Evolutionary conservation across 2,888 invertebrate genomes (phyloP).

Genomic region (Euzetes globulus): DNA sequence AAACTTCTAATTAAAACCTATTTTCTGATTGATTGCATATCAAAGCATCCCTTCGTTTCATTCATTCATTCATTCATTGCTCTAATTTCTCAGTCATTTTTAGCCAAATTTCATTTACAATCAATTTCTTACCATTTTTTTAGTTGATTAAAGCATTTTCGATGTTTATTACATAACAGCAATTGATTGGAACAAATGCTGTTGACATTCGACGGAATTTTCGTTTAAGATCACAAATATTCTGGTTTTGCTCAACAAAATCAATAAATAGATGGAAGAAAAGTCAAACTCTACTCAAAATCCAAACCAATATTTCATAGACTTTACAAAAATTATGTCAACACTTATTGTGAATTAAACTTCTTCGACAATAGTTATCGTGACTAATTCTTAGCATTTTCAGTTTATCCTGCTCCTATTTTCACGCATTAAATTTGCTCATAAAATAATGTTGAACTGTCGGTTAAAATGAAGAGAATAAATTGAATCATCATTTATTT

Average conservation of each 20-base stretch:
- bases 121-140: conserved; percentile 8
- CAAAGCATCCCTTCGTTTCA: neutral
- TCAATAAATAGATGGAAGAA: conserved; percentile 17
- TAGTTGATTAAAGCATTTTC: neutral
- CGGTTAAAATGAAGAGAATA: too few species aligned
- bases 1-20: neutral
- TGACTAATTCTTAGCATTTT: too few species aligned
- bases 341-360: too few species aligned
- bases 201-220: conserved; percentile 12
- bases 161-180: neutral
- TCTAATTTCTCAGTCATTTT: neutral
- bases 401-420: too few species aligned
- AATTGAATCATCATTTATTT: too few species aligned
- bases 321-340: neutral
- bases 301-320: neutral
- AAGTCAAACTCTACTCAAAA: neutral
- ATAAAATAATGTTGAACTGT: too few species aligned
- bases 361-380: too few species aligned
- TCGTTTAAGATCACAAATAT: neutral
- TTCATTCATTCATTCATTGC: neutral
- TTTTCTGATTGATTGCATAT: neutral
- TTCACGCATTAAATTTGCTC: too few species aligned
- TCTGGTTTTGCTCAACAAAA: neutral
- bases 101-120: neutral
- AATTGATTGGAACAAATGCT: neutral